phyloP scores from a whole-genome alignment of 2,113 vertebrate genomes.

The Nibea albiflora region DNA sequence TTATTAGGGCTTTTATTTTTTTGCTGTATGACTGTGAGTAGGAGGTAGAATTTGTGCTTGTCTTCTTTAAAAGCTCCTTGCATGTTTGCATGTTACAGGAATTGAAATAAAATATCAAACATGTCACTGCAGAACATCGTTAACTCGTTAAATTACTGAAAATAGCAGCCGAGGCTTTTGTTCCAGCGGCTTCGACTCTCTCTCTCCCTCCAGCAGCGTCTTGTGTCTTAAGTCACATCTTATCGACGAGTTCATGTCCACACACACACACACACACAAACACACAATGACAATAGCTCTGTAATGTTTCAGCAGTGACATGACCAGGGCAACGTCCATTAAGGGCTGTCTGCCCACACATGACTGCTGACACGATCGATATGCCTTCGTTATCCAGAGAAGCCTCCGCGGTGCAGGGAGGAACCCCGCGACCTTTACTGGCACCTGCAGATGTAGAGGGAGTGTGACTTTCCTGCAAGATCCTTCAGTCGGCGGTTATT shows the following conservation, averaged over 20 bases:
- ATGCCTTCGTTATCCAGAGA: constrained; percentile 28
- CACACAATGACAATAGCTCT: constrained; percentile 39
- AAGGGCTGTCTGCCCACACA: constrained; percentile 61
- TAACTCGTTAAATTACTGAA: neutral
- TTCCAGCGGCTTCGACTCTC: neutral
- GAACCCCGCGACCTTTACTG: constrained; percentile 14
- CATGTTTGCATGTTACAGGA: neutral
- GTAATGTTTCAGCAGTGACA: constrained; percentile 61
- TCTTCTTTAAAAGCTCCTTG: neutral
- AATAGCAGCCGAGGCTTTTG: neutral
- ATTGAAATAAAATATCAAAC: neutral
- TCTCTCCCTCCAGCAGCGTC: neutral
- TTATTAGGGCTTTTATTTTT: no score
- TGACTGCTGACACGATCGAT: constrained; percentile 60
- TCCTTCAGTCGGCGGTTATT: neutral
- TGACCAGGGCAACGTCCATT: constrained; percentile 45
- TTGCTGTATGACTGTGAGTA: no score
- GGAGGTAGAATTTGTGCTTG: neutral
- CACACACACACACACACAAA: constrained; percentile 6
- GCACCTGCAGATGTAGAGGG: constrained; percentile 18
- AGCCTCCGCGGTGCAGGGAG: constrained; percentile 10
- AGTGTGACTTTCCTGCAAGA: neutral
- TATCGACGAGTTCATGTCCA: constrained; percentile 13
- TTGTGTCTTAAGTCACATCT: neutral
- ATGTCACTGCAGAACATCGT: neutral